Evolutionary conservation across 1,140 invertebrate genomes (phyloP).

Genomic region (Dolichoris vasculosae): DNA sequence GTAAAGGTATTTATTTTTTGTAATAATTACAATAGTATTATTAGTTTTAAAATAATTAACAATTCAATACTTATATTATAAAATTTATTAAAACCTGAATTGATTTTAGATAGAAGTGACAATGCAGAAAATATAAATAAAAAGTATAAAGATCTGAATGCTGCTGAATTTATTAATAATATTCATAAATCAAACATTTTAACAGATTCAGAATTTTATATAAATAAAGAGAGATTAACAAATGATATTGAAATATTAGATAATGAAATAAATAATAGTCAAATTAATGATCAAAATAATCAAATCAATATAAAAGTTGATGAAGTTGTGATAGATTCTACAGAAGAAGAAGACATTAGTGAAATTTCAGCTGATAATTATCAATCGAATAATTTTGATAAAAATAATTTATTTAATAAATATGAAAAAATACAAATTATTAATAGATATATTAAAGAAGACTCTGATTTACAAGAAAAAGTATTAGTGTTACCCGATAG

Average conservation of each 20-base stretch:
- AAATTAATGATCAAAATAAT: slow-evolving; percentile 42
- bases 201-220: neutral
- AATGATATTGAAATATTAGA: slow-evolving; percentile 51
- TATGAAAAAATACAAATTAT: slow-evolving; percentile 54
- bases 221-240: slow-evolving; percentile 15
- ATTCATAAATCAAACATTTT: slow-evolving; percentile 20
- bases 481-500: slow-evolving; percentile 80
- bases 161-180: slow-evolving; percentile 8
- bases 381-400: slow-evolving; percentile 68
- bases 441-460: slow-evolving; percentile 62
- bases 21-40: neutral
- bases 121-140: slow-evolving; percentile 17
- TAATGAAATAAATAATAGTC: slow-evolving; percentile 28
- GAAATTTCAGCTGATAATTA: slow-evolving; percentile 65
- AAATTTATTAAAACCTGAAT: neutral
- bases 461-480: slow-evolving; percentile 68
- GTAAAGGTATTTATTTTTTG: slow-evolving; percentile 4
- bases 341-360: slow-evolving; percentile 67
- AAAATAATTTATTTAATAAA: slow-evolving; percentile 58
- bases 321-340: slow-evolving; percentile 66
- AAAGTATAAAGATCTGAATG: slow-evolving; percentile 5
- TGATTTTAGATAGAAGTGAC: slow-evolving; percentile 42
- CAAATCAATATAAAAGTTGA: slow-evolving; percentile 55
- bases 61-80: neutral
- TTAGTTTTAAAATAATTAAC: neutral